Conservation (phyloP, 2,797 vertebrate species). For the Gymnoscopelus braueri region DNA sequence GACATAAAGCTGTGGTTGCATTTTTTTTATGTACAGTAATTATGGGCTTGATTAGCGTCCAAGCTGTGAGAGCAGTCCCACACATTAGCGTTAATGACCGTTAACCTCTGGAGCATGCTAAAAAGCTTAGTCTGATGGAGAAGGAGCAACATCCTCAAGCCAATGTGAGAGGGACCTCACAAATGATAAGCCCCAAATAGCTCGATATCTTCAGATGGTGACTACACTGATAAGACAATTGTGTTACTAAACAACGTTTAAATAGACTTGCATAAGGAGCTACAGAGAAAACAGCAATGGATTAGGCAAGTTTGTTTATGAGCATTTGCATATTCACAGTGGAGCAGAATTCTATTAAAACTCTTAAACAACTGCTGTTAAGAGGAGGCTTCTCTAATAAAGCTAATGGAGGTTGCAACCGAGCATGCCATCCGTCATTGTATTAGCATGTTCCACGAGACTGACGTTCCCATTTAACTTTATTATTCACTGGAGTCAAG, state of each 20-base stretch:
- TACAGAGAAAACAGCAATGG: neutral
- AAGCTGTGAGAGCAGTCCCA: slow-evolving; percentile 44
- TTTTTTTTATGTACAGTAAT: slow-evolving; percentile 38
- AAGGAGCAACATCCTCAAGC: slow-evolving; percentile 15
- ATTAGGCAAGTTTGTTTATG: slow-evolving; percentile 8
- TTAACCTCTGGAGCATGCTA: slow-evolving; percentile 45
- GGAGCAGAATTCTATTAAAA: slow-evolving; percentile 5
- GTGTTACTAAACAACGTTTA: neutral
- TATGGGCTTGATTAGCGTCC: slow-evolving; percentile 60
- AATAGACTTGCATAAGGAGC: neutral
- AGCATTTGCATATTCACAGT: slow-evolving; percentile 4
- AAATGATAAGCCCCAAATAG: slow-evolving; percentile 19
- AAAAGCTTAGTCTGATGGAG: slow-evolving; percentile 24
- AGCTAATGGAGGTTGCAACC: slow-evolving; percentile 1
- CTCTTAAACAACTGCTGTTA: neutral
- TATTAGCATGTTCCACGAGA: slow-evolving; percentile 21
- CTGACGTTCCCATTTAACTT: slow-evolving; percentile 2
- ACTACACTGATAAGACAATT: neutral
- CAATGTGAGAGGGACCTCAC: slow-evolving; percentile 12
- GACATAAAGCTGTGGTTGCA: slow-evolving; percentile 22
- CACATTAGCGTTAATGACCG: slow-evolving; percentile 57
- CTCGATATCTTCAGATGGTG: slow-evolving; percentile 9
- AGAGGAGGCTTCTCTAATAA: slow-evolving; percentile 2
- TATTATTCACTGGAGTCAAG: slow-evolving; percentile 15
- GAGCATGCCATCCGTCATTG: slow-evolving; percentile 16